Percentiles rank a stretch among this genome's conserved stretches.
phyloP scores from a whole-genome alignment of 2,797 vertebrate genomes.

The Babyrousa celebensis region DNA sequence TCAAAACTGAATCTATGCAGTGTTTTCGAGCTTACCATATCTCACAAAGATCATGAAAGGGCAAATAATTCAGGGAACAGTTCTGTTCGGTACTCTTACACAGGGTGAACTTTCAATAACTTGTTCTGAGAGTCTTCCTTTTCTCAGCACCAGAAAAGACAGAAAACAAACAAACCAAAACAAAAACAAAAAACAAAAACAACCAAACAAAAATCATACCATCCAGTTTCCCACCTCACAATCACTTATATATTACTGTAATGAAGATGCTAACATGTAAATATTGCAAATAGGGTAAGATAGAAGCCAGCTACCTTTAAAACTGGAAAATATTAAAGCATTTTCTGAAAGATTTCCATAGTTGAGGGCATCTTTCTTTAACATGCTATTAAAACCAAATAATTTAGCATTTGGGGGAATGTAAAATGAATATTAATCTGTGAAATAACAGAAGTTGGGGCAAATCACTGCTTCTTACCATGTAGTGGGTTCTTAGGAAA shows the following conservation, averaged over 20 bases:
- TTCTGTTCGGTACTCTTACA: background rate
- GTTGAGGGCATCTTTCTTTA: background rate
- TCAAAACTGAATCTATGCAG: background rate
- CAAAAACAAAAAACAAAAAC: too few species aligned
- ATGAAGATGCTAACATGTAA: background rate
- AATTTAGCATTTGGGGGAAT: background rate
- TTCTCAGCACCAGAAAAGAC: background rate
- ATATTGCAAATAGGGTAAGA: background rate
- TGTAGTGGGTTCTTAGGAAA: background rate
- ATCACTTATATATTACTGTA: background rate
- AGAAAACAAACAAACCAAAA: too few species aligned
- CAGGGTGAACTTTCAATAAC: background rate
- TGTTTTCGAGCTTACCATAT: background rate
- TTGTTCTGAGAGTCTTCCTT: background rate
- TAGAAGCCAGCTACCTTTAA: background rate
- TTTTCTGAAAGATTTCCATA: background rate
- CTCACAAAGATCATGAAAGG: background rate
- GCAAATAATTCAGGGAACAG: background rate
- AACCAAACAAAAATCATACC: too few species aligned
- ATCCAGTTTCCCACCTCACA: background rate
- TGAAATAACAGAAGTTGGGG: background rate
- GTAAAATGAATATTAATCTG: background rate
- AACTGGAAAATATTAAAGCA: background rate
- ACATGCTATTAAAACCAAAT: background rate
- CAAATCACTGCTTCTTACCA: background rate